Evolutionary conservation across 2,888 invertebrate genomes (phyloP).

Genomic region (Hipparchia sbordonii): DNA sequence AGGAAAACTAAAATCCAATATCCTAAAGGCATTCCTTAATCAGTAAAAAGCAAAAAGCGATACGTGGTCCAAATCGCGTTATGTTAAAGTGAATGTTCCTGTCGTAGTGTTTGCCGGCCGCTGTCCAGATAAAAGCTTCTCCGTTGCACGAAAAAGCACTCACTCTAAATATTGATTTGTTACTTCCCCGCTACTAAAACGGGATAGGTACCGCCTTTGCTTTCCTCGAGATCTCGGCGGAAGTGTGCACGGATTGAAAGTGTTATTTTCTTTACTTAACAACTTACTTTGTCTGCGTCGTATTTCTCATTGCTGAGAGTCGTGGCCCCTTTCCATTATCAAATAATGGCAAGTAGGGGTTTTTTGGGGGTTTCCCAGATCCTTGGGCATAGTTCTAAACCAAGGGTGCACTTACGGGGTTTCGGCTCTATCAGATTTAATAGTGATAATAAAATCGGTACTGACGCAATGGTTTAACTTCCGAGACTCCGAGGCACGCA

Average conservation of each 20-base stretch:
- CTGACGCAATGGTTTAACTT: too few relatives aligned
- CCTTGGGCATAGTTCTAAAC: too few relatives aligned
- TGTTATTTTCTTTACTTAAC: slow-evolving; percentile 5
- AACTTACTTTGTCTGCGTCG: neutral
- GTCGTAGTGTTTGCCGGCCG: slow-evolving; percentile 79
- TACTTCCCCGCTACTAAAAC: slow-evolving; percentile 77
- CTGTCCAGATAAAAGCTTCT: slow-evolving; percentile 83
- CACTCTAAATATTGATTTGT: slow-evolving; percentile 83
- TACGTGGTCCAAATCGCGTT: slow-evolving; percentile 57
- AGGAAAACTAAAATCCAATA: slow-evolving; percentile 27
- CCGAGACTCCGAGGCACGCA: too few relatives aligned
- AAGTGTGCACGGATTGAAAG: slow-evolving; percentile 26
- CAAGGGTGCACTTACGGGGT: too few relatives aligned
- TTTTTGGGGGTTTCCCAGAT: too few relatives aligned
- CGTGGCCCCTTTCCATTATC: too few relatives aligned
- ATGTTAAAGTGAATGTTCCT: slow-evolving; percentile 77
- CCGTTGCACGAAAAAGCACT: slow-evolving; percentile 83
- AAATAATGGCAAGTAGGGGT: too few relatives aligned
- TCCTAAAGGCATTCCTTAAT: slow-evolving; percentile 34
- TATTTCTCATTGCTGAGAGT: too few relatives aligned
- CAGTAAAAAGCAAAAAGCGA: slow-evolving; percentile 42
- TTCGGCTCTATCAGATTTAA: too few relatives aligned
- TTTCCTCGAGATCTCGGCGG: slow-evolving; percentile 50
- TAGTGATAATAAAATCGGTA: too few relatives aligned
- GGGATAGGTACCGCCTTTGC: slow-evolving; percentile 60